These are phyloP conservation scores for Leucophenga maculata DNA, from an alignment of 2,888 invertebrate species.

Conservation along the genomic window DNA sequence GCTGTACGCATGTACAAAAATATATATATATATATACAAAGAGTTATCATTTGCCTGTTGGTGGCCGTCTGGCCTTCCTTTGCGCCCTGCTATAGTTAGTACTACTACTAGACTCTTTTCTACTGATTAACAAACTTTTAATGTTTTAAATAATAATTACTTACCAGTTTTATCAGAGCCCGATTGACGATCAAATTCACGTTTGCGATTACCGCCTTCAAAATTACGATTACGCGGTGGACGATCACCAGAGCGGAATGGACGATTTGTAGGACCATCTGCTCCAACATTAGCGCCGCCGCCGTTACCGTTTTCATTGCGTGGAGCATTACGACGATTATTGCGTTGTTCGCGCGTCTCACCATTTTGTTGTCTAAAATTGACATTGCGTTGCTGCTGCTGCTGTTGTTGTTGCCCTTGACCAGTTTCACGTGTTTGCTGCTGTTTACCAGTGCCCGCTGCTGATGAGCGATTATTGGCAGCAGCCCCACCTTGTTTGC, in stretches of 20 bases:
- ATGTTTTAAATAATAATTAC: slow-evolving; percentile 22
- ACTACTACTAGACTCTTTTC: too few species aligned
- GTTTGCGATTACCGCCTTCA: slow-evolving; percentile 75
- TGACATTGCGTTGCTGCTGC: slow-evolving; percentile 51
- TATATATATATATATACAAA: too few species aligned
- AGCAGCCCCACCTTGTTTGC: slow-evolving; percentile 59
- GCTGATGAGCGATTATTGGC: slow-evolving; percentile 50
- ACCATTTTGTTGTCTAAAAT: slow-evolving; percentile 69
- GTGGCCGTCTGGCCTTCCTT: too few species aligned
- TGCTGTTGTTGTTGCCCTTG: slow-evolving; percentile 56
- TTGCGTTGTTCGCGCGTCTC: slow-evolving; percentile 82
- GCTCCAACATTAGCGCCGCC: slow-evolving; percentile 55
- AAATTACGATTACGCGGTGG: slow-evolving; percentile 71
- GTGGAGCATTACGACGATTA: slow-evolving; percentile 74
- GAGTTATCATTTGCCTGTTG: too few species aligned
- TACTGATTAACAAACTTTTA: too few species aligned
- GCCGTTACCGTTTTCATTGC: slow-evolving; percentile 49
- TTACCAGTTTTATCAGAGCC: slow-evolving; percentile 94
- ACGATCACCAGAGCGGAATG: slow-evolving; percentile 51
- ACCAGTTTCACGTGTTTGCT: slow-evolving; percentile 46
- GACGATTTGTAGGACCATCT: slow-evolving; percentile 30
- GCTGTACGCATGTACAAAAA: too few species aligned
- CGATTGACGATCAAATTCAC: slow-evolving; percentile 96
- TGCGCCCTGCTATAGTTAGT: too few species aligned
- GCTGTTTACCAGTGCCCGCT: slow-evolving; percentile 45